Base-by-base conservation (phyloP, 2,888 invertebrate genomes). In the Magallana nippona region DNA sequence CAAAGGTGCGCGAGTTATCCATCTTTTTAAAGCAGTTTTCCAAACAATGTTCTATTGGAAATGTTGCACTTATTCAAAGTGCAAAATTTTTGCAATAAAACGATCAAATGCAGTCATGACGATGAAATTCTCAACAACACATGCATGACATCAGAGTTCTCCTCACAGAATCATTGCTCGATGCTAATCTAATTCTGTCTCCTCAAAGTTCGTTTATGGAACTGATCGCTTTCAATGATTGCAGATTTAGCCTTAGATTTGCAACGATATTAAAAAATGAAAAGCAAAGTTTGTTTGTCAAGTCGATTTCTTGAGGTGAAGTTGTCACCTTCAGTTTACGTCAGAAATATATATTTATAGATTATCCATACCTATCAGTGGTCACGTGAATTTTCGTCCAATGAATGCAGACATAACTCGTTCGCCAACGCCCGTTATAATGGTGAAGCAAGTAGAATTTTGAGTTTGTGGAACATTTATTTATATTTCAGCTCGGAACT, bases 371-470 rank as follows among this genome's bases (percentile, higher is more conserved):
- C 71, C 27, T 71, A 71, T 32, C 15, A 71, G 10, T 11, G 15
- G 71, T 71, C 71, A 71, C 71, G 71, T 71, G 71, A 71, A 27
- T 71, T 71, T 71, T 71, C 27, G 27, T 71, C 71, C 71, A 71
- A 71, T 71, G 71, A 71, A 71, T 27, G 22, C 27, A 27, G 11
- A 32, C 22, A 15, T 27, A 22, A 71, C 27, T 71, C 32, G 27
- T 22, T 71, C 22, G 27, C 71, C 71, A 71, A 71, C 71, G 71
- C 71, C 71, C 71, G 71, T 44, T 44, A 44, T 71, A 71, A 71
- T 22, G 71, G 60, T 19, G 60, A 19, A 60, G 19, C 19, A 44
- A 27, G 60, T 19, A 60, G 19, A 60, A 19, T 60, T 60, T 19
- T 19, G 10, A 19, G 60, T 60, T n/a, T 10, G n/a, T 19, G 19